phyloP scores from a whole-genome alignment of 2,888 invertebrate species.

The Agrotis segetum region DNA sequence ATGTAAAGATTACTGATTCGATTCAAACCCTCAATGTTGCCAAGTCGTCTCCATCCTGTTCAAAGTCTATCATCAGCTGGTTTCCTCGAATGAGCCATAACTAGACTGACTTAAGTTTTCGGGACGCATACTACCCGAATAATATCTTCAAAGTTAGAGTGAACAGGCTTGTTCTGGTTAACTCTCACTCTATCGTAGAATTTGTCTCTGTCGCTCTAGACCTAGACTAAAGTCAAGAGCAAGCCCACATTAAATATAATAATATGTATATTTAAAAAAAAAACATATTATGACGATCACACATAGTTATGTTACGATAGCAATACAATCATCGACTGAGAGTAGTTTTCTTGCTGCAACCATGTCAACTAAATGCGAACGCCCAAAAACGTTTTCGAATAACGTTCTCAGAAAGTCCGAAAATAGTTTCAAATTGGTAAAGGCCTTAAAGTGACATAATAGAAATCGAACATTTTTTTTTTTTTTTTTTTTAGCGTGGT shows the following conservation, averaged over 20 bases:
- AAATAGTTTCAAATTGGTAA: not conserved
- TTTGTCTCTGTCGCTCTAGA: too few relatives aligned
- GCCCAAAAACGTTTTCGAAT: not conserved
- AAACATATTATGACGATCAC: too few relatives aligned
- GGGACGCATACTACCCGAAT: too few relatives aligned
- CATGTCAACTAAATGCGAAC: not conserved
- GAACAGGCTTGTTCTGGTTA: too few relatives aligned
- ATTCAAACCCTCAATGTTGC: conserved; percentile 33
- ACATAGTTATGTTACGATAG: not conserved
- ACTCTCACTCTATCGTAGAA: too few relatives aligned
- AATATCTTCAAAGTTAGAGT: too few relatives aligned
- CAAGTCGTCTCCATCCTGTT: conserved; percentile 47
- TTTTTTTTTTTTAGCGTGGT: too few relatives aligned
- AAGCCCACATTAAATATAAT: too few relatives aligned
- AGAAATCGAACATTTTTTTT: not conserved
- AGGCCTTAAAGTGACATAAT: not conserved
- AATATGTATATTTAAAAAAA: too few relatives aligned
- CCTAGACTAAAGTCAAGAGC: too few relatives aligned
- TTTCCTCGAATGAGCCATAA: not conserved
- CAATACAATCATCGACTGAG: not conserved
- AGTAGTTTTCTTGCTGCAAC: not conserved
- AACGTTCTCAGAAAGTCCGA: not conserved
- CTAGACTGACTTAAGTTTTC: not conserved
- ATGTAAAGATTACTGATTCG: conserved; percentile 35
- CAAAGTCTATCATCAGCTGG: conserved; percentile 26